Evolutionary conservation across 2,797 vertebrate species (phyloP).

Genomic region (Neostethus bicornis): DNA sequence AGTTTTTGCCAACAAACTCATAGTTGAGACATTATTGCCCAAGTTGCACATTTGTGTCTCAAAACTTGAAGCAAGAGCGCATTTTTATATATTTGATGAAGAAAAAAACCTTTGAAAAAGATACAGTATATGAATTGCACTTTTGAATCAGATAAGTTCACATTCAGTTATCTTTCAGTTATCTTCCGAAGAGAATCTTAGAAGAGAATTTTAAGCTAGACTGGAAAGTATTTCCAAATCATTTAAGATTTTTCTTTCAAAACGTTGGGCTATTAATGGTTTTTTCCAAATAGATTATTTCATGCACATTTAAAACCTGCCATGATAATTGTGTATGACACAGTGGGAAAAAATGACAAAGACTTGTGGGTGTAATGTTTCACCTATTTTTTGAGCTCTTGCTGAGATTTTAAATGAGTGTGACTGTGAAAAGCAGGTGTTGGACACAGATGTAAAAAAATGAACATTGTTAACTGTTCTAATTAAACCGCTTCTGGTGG

Average conservation of each 20-base stretch:
- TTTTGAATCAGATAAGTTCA: neutral
- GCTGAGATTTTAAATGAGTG: constrained; percentile 11
- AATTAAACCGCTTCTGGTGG: constrained; percentile 39
- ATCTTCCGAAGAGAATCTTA: too few relatives aligned
- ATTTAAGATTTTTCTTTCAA: constrained; percentile 16
- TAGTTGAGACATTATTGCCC: neutral
- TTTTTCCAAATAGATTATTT: too few relatives aligned
- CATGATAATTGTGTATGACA: neutral
- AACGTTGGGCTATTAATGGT: too few relatives aligned
- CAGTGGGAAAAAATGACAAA: constrained; percentile 4
- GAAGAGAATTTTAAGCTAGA: too few relatives aligned
- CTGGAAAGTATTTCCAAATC: constrained; percentile 9
- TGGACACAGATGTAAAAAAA: constrained; percentile 22
- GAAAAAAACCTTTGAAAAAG: neutral
- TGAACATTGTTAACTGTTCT: constrained; percentile 27
- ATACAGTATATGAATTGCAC: neutral
- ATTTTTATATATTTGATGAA: neutral
- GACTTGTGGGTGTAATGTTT: constrained; percentile 11
- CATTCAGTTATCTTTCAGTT: too few relatives aligned
- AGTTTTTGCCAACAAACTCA: neutral
- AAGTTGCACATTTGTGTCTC: neutral
- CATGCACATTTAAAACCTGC: neutral
- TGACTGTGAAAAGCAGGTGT: constrained; percentile 7
- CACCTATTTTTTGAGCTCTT: neutral
- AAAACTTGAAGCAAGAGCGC: neutral